A percentile compares a stretch with the other conserved stretches of the same genome.
These are phyloP conservation scores for Zoanthus gigantus DNA, from an alignment of 92 coral and sea anemone species.

Conservation along the genomic window DNA sequence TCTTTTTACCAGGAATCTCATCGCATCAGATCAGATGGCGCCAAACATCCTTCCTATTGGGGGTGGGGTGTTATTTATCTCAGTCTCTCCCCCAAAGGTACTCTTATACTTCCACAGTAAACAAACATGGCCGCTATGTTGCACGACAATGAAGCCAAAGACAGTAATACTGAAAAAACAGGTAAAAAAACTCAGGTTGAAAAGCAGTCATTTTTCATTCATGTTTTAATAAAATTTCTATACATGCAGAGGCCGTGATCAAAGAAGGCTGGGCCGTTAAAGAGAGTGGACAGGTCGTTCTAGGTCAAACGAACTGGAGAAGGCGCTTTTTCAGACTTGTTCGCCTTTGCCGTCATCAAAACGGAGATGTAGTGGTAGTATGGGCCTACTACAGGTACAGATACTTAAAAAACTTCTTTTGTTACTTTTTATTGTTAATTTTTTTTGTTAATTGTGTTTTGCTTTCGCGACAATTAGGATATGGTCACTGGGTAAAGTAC, in stretches of 20 bases:
- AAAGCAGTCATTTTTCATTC: background rate
- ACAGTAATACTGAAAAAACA: conserved; percentile 2
- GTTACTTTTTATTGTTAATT: too few species aligned
- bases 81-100: background rate
- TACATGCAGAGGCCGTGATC: conserved; percentile 53
- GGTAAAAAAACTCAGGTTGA: conserved; percentile 7
- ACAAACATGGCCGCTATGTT: conserved; percentile 39
- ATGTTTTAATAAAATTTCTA: background rate
- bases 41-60: background rate
- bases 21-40: too few species aligned
- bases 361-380: conserved; percentile 57
- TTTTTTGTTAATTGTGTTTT: too few species aligned
- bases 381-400: conserved; percentile 92
- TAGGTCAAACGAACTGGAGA: conserved; percentile 91
- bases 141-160: background rate
- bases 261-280: conserved; percentile 99
- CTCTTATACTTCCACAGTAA: background rate
- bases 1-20: background rate
- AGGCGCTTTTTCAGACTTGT: conserved; percentile 86
- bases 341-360: conserved; percentile 32
- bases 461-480: too few species aligned
- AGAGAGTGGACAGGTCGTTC: conserved; percentile 92
- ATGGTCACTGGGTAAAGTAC: too few species aligned
- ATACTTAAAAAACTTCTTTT: background rate
- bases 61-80: too few species aligned